Conservation (phyloP, 2,888 invertebrate genomes). For the Campoplex capitator region DNA sequence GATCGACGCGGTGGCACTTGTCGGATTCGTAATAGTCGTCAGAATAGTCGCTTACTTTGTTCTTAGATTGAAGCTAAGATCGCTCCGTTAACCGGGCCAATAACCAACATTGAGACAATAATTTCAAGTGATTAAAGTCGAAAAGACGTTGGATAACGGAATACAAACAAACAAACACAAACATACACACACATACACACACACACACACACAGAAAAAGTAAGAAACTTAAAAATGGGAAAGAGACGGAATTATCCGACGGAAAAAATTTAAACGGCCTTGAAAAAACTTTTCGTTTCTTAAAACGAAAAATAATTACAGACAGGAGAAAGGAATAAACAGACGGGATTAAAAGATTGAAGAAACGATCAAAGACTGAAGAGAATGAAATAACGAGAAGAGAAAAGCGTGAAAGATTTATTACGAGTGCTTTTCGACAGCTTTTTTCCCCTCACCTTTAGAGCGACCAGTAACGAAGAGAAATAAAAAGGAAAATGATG, state of each 20-base stretch:
- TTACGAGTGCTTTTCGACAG: not conserved
- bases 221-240: not conserved
- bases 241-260: not conserved
- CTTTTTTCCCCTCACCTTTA: constrained; percentile 1
- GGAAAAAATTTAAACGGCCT: constrained; percentile 36
- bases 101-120: constrained; percentile 59
- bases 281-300: constrained; percentile 1
- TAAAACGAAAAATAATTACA: not conserved
- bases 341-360: constrained; percentile 4
- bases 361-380: constrained; percentile 58
- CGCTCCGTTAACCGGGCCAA: constrained; percentile 79
- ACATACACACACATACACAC: constrained; percentile 11
- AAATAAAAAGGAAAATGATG: not conserved
- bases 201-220: not conserved
- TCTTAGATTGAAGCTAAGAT: constrained; percentile 91
- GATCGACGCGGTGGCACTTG: constrained; percentile 93
- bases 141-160: not conserved
- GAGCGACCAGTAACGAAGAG: constrained; percentile 5
- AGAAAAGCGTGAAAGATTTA: constrained; percentile 12
- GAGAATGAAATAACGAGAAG: constrained; percentile 26
- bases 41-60: constrained; percentile 93
- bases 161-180: constrained; percentile 5
- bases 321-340: not conserved
- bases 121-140: constrained; percentile 42
- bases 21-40: constrained; percentile 92